Evolutionary conservation across 2,888 invertebrate genomes (phyloP).

Genomic region (Cryptus armator): DNA sequence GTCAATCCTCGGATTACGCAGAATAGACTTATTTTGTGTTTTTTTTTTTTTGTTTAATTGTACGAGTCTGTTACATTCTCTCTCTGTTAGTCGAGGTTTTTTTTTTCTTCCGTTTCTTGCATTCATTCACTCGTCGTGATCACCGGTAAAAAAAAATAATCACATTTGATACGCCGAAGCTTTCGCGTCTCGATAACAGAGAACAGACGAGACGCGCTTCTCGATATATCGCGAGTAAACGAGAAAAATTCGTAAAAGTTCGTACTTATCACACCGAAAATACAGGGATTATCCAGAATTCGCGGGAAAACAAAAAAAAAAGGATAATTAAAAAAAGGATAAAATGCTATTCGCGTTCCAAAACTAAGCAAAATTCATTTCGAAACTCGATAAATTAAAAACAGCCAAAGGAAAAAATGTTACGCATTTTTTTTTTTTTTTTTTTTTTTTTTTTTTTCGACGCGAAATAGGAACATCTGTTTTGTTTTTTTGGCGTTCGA

Average conservation of each 20-base stretch:
- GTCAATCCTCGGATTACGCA: not conserved
- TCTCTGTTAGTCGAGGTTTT: slow-evolving; percentile 12
- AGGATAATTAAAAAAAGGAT: no score
- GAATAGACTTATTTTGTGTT: not conserved
- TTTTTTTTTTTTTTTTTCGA: not conserved
- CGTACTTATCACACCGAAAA: no score
- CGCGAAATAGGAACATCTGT: not conserved
- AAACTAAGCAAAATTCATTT: no score
- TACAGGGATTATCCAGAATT: no score
- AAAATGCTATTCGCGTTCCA: no score
- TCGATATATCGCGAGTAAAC: not conserved
- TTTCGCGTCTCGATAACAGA: slow-evolving; percentile 22
- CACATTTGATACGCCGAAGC: no score
- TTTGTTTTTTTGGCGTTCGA: not conserved
- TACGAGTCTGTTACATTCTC: slow-evolving; percentile 51
- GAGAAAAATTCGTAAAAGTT: no score
- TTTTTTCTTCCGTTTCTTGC: not conserved
- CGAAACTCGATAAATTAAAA: not conserved
- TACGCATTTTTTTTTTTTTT: not conserved
- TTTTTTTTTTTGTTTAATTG: not conserved
- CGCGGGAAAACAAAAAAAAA: not conserved
- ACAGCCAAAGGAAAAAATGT: not conserved
- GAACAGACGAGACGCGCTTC: slow-evolving; percentile 19
- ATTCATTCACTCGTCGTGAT: slow-evolving; percentile 12
- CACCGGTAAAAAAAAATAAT: no score